Evolutionary conservation across 2,113 vertebrate species (phyloP), one percentile per base, ranked within the genome.

Genomic region (Barbus barbus): DNA sequence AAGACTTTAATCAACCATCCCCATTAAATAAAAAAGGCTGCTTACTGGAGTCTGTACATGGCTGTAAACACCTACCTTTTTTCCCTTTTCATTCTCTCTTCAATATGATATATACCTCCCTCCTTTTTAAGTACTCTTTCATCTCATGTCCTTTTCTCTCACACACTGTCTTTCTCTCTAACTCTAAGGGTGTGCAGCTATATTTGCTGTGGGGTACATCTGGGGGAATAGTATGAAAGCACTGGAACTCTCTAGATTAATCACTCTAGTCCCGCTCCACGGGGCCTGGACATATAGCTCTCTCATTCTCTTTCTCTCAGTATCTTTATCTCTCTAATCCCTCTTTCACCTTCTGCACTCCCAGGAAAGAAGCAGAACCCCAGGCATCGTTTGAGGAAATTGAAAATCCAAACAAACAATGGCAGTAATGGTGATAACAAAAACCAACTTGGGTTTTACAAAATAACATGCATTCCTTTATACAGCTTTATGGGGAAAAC

Each of bases 321-420:
- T 73, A 24, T 51, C 65, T 51, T 18, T 71, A 22, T 72, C 31
- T 72, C 46, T 82, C 18, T n/a, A 36, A 60, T 74, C 65, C 71
- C 58, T 80, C 26, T 84, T 83, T 78, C 44, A 76, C 53, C 38
- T 86, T 69, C 51, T n/a, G 82, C 81, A 76, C 82, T 84, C 85
- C 24, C 48, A 78, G 89, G 83, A 87, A 85, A 84, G 58, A 81
- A 76, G 67, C 44, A 31, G 82, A 61, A 78, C 53, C 56, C 16
- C n/a, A 58, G 81, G 75, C 44, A 78, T 87, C 53, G 22, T 73
- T 72, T 2, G 44, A 87, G 76, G 85, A 83, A 87, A 88, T 83
- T 85, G 84, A 87, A 90, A 87, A 88, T 60, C 65, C 82, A 83
- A 82, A 76, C 79, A 79, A 88, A 83, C 87, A 89, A 86, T 82